These are phyloP conservation scores for Hydrolagus affinis DNA, from an alignment of 2,113 vertebrate genomes.

Conservation along the genomic window DNA sequence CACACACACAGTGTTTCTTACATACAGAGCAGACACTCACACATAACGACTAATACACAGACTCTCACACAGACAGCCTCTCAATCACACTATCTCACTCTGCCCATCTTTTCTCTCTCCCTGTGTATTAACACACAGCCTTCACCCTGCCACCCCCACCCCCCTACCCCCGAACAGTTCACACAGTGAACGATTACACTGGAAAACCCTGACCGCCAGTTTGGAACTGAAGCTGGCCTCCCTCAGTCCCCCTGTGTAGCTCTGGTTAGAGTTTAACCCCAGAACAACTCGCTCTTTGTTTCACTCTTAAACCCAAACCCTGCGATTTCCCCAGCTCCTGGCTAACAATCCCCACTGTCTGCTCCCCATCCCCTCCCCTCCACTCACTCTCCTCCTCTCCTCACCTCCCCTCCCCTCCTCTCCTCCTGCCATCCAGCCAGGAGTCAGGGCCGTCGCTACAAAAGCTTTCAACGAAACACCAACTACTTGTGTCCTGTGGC, in stretches of 20 bases:
- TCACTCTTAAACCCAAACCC: slow-evolving; percentile 9
- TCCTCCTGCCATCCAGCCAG: slow-evolving; percentile 18
- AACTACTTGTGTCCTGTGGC: not conserved
- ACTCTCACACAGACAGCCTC: no score
- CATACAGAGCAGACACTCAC: no score
- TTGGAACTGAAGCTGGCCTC: not conserved
- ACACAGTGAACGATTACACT: slow-evolving; percentile 3
- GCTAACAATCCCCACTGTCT: not conserved
- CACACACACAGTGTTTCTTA: no score
- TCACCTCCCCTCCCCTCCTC: slow-evolving; percentile 33
- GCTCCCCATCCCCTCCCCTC: not conserved
- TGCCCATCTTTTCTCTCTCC: no score
- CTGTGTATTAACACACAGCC: not conserved
- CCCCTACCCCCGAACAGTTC: not conserved
- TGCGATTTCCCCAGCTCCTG: slow-evolving; percentile 25
- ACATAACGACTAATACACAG: no score
- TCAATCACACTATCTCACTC: no score
- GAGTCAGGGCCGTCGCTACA: not conserved
- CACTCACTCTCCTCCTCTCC: slow-evolving; percentile 33
- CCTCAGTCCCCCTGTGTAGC: not conserved
- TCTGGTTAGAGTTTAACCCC: slow-evolving; percentile 18
- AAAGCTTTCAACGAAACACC: not conserved
- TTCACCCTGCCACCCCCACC: not conserved
- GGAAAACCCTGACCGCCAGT: not conserved
- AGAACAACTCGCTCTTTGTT: slow-evolving; percentile 28